These are phyloP conservation scores for Indicator indicator DNA, from an alignment of 2,113 vertebrate species.

Conservation along the genomic window DNA sequence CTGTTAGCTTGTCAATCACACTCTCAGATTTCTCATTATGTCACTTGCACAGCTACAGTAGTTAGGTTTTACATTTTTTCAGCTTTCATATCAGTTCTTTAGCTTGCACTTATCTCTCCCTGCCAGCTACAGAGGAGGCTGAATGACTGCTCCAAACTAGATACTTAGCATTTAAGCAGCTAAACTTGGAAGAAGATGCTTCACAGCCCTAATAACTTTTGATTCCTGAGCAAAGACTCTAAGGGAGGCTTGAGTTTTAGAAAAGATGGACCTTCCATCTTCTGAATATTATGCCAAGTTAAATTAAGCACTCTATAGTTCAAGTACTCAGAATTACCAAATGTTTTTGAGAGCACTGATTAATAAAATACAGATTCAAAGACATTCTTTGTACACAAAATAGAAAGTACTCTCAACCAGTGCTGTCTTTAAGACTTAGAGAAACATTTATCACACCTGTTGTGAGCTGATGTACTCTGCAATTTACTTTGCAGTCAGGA, in stretches of 20 bases:
- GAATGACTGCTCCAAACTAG: constrained; percentile 20
- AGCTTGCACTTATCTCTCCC: constrained; percentile 28
- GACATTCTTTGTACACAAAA: background rate
- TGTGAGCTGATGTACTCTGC: background rate
- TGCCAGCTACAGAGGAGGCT: constrained; percentile 49
- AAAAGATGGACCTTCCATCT: background rate
- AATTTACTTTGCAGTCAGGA: background rate
- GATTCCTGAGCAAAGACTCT: background rate
- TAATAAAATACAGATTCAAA: constrained; percentile 31
- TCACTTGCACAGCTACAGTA: background rate
- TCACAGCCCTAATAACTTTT: background rate
- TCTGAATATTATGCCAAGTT: background rate
- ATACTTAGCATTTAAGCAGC: constrained; percentile 1
- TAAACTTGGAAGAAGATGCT: constrained; percentile 2
- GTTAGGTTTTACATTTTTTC: constrained; percentile 21
- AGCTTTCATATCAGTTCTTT: constrained; percentile 4
- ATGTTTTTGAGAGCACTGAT: background rate
- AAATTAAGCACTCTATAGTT: background rate
- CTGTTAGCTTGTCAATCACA: constrained; percentile 8
- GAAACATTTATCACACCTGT: background rate
- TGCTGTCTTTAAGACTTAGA: background rate
- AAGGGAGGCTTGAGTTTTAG: background rate
- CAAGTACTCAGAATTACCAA: background rate
- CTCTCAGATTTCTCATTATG: background rate
- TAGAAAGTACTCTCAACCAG: background rate